Evolutionary conservation across 1,140 invertebrate species (phyloP), one percentile per base, ranked within the genome.

Genomic region (Drosophila yakuba): DNA sequence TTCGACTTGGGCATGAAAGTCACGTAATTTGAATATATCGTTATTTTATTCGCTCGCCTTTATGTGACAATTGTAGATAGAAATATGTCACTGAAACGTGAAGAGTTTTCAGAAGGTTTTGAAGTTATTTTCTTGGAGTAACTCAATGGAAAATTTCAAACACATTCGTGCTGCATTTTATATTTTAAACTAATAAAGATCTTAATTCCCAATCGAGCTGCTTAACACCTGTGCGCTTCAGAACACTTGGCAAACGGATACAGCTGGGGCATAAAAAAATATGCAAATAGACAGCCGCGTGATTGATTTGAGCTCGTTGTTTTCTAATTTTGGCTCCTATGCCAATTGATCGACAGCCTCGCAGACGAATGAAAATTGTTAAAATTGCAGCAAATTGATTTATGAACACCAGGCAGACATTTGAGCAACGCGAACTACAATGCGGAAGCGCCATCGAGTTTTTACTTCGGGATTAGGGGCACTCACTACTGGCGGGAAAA

Each of bases 301-400:
- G 82, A 86, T 88, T 82, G 78, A 88, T 72, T 82, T 64, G 69
- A 38, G 23, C 47, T 56, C n/a, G 32, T 74, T 64, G 32, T 78
- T 60, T 63, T 67, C 60, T 72, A 77, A 67, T 80, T 85, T 85
- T 77, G 72, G 61, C 39, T 28, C 43, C 61, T 59, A 71, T 52
- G 82, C 59, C 81, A 85, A 80, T 85, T 86, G 82, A 80, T 62
- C 61, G 82, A 48, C 55, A 51, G 51, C 45, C 32, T 45, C 45
- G 28, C 50, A 45, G 45, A 55, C 32, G 75, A 56, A 64, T 32
- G 62, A 52, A 62, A 72, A 74, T 77, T 88, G 74, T 82, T 85
- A 51, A 51, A 78, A 82, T 68, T 83, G 82, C 79, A 83, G 68
- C 71, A 88, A 86, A 86, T 88, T 86, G 79, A 86, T 86, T 88